A percentile compares a stretch with the other conserved stretches of the same genome.
phyloP scores from a whole-genome alignment of 2,888 invertebrate genomes.

The Eristalis arbustorum region DNA sequence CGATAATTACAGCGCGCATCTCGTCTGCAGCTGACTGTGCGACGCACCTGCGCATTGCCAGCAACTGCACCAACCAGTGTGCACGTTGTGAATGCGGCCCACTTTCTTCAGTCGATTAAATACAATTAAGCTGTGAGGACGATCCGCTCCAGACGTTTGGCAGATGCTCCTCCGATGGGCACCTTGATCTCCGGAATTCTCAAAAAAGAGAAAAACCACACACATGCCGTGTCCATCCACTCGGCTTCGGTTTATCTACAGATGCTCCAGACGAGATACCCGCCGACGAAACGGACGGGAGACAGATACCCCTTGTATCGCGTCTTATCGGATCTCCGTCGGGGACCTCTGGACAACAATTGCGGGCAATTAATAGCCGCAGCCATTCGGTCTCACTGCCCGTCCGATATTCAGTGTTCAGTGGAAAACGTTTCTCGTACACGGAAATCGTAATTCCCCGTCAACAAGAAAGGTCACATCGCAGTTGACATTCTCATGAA shows the following conservation, averaged over 20 bases:
- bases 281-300: too few relatives aligned
- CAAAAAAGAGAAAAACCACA: not conserved
- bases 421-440: not conserved
- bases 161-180: not conserved
- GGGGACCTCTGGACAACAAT: not conserved
- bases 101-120: conserved; percentile 62
- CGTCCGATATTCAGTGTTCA: not conserved
- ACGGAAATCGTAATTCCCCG: conserved; percentile 7
- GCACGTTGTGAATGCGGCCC: conserved; percentile 17
- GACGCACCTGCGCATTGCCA: conserved; percentile 33
- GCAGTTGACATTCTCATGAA: conserved; percentile 33
- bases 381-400: not conserved
- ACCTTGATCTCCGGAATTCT: too few relatives aligned
- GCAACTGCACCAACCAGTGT: not conserved
- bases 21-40: conserved; percentile 17
- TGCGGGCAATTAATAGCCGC: not conserved
- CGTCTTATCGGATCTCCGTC: not conserved
- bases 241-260: not conserved
- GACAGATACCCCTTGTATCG: too few relatives aligned
- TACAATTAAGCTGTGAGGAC: conserved; percentile 55
- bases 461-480: conserved; percentile 10
- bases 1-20: conserved; percentile 41
- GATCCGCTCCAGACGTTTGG: not conserved
- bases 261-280: not conserved
- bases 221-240: not conserved